Evolutionary conservation across 2,888 invertebrate genomes (phyloP), one percentile per base, ranked within the genome.

Genomic region (Elaeidobius kamerunicus): DNA sequence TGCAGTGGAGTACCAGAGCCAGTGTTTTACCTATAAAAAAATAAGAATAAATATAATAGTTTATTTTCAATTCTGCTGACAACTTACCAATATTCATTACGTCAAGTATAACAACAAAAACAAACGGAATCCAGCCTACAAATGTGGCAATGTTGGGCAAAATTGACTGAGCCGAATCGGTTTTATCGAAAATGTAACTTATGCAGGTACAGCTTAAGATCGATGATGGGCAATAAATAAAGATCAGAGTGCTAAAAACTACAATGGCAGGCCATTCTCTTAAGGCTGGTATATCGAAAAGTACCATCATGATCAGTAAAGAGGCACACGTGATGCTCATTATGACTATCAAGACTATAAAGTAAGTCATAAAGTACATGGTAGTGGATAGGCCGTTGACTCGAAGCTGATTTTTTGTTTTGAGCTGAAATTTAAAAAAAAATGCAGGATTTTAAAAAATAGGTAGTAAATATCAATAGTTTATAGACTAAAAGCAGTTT

Each of bases 111-210:
- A 84, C 82, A 1, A 90, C 88, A 27, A 86, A 67, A 14, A 85
- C 73, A 67, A 87, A 90, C 0, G 90, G 88, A 58, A 90, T 77
- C 41, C 87, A 79, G 0, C 89, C 88, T 30, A 85, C 74, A 73
- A 86, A 84, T 0, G 86, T 85, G 11, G 84, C 84, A 18, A 87
- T 82, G 65, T 88, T 87, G 0, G 88, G 87, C 71, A 88, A 77
- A 59, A 90, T 84, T 53, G 86, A 84, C 66, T 88, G 87, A 1
- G 89, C 89, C 3, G 88, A 87, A 67, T 91, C 91, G 76, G 84
- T 83, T 66, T 86, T 87, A 69, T 88, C 85, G 69, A 91, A 91
- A 43, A 88, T 77, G 66, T 89, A 91, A 19, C 89, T 88, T 27
- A 87, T 75, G 60, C 85, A 82, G 1, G 90, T 86, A 61, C 85